Evolutionary conservation across 1,140 invertebrate species (phyloP), one percentile per base, ranked within the genome.

Genomic region (Lepidostoma basale): DNA sequence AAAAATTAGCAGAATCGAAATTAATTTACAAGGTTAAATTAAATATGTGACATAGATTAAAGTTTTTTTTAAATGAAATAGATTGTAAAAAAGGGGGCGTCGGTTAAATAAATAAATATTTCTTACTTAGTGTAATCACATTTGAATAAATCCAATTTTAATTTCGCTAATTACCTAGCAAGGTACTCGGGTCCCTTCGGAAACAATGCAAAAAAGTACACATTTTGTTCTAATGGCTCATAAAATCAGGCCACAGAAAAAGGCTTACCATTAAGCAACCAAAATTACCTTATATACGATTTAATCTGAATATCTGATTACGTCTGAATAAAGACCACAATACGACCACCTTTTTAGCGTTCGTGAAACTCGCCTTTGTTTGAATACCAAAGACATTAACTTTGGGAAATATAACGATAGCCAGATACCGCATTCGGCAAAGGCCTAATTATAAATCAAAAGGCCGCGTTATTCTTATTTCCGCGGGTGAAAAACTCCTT

Each of bases 401-500:
- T 56, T 56, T 18, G 30, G 8, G n/a, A 22, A 47, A 36, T 33
- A 22, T 39, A 56, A 56, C 52, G 52, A 56, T 56, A 20, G 28
- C 52, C 52, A 56, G 52, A 56, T 56, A 56, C 52, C 28, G 18
- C 52, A 36, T 18, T 56, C 52, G 23, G 28, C 18, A 22, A 33
- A 20, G 58, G 56, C 26, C 64, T 67, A 68, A 68, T 68, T 68
- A 68, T 68, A 68, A 68, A 68, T 68, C 67, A 68, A 49, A 68
- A 49, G 30, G 67, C 16, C 28, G 36, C 52, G 36, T 56, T 56
- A 56, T 56, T 56, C 52, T 56, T 28, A 56, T 56, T 56, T 36
- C 52, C 52, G 52, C 28, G 42, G 40, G 44, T 23, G 58, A 36
- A 45, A 68, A 62, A 25, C 66, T 28, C 22, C 33, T 28, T 25